A percentile compares a stretch with the other conserved stretches of the same genome.
phyloP scores from a whole-genome alignment of 2,113 vertebrate species.

The Thermophis baileyi region DNA sequence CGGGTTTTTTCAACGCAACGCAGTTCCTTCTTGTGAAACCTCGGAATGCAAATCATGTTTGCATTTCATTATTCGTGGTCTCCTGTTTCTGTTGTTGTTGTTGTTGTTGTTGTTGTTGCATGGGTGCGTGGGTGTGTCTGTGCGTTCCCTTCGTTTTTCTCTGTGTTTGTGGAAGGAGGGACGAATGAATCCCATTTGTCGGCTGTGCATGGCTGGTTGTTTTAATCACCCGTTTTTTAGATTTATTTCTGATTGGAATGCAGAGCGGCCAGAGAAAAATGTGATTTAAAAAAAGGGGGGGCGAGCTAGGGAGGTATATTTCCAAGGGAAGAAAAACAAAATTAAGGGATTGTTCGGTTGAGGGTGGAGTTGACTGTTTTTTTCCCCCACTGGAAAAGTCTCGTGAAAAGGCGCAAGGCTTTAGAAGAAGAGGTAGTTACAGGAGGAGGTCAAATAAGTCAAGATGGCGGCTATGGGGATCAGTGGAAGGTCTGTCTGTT shows the following conservation, averaged over 20 bases:
- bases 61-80: not conserved
- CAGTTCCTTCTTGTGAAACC: not conserved
- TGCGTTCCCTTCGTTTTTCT: not conserved
- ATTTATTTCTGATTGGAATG: not conserved
- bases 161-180: not conserved
- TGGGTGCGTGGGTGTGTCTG: too few species aligned
- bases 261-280: not conserved
- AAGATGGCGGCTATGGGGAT: not conserved
- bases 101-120: not conserved
- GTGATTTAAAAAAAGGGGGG: not conserved
- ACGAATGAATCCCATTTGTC: not conserved
- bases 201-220: not conserved
- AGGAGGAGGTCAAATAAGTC: not conserved
- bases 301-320: not conserved
- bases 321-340: not conserved
- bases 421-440: not conserved
- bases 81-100: not conserved
- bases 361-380: not conserved
- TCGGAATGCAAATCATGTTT: not conserved
- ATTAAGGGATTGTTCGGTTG: not conserved
- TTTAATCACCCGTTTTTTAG: not conserved
- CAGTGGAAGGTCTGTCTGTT: not conserved
- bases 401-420: rapidly evolving
- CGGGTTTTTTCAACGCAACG: not conserved
- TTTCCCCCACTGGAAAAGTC: not conserved